Conservation (phyloP, 1,140 invertebrate genomes). For the Andrena cerasifolii region DNA sequence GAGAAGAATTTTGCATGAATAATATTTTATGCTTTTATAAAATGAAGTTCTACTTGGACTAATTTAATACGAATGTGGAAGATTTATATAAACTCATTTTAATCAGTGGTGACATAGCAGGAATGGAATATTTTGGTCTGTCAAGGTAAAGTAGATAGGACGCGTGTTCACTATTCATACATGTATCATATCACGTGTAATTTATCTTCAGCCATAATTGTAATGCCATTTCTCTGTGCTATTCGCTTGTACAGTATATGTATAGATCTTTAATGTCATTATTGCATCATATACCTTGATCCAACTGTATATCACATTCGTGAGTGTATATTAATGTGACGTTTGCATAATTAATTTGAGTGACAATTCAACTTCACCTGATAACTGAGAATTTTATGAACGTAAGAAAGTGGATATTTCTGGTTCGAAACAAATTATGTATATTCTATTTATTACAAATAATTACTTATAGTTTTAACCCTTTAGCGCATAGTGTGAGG, state of each 20-base stretch:
- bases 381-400: too few relatives aligned
- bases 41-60: not conserved
- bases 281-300: not conserved
- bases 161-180: too few relatives aligned
- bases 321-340: not conserved
- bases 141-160: not conserved
- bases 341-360: not conserved
- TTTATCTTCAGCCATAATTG: constrained; percentile 20
- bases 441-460: too few relatives aligned
- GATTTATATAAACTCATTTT: not conserved
- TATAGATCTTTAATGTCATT: constrained; percentile 7
- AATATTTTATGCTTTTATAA: not conserved
- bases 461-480: too few relatives aligned
- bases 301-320: not conserved
- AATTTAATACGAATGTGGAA: not conserved
- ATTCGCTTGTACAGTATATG: not conserved
- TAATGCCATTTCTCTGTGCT: not conserved
- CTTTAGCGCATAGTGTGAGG: too few relatives aligned
- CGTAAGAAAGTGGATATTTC: too few relatives aligned
- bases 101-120: not conserved
- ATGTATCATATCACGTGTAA: not conserved
- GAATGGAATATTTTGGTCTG: too few relatives aligned
- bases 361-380: not conserved
- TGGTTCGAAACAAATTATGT: not conserved
- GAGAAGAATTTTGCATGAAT: not conserved